These are phyloP conservation scores for Sclerurus mexicanus DNA, from an alignment of 2,113 vertebrate genomes.

Conservation along the genomic window DNA sequence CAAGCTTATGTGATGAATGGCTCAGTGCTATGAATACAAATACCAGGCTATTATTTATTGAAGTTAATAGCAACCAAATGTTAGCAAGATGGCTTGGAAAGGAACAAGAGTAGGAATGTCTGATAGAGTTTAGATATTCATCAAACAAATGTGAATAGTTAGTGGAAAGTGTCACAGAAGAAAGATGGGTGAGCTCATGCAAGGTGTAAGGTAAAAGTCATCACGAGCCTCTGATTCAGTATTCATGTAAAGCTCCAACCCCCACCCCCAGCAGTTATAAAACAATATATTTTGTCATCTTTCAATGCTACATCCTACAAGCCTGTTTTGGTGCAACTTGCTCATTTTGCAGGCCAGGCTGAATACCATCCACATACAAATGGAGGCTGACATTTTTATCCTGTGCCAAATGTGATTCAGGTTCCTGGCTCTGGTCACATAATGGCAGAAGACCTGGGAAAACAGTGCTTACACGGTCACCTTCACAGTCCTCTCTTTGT, in stretches of 20 bases:
- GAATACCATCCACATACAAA: not conserved
- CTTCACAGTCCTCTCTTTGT: not conserved
- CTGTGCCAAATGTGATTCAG: not conserved
- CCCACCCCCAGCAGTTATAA: not conserved
- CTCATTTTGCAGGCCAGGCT: not conserved
- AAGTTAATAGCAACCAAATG: conserved; percentile 62
- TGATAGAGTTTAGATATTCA: conserved; percentile 53
- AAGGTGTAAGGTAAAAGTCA: conserved; percentile 48
- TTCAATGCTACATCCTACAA: not conserved
- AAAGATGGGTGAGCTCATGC: conserved; percentile 34
- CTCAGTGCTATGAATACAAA: conserved; percentile 33
- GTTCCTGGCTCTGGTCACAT: not conserved
- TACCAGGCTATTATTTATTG: conserved; percentile 35
- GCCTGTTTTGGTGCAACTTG: not conserved
- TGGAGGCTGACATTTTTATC: not conserved
- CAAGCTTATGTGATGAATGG: not conserved
- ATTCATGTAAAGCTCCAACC: not conserved
- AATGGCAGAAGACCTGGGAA: not conserved
- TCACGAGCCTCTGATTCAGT: conserved; percentile 15
- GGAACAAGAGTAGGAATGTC: conserved; percentile 24
- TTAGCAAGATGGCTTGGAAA: conserved; percentile 29
- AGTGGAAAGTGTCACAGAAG: conserved; percentile 44
- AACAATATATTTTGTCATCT: not conserved
- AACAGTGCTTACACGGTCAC: not conserved
- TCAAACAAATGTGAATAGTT: conserved; percentile 50